Base-by-base conservation (phyloP, 2,113 vertebrate species). In the Pluvianellus socialis region DNA sequence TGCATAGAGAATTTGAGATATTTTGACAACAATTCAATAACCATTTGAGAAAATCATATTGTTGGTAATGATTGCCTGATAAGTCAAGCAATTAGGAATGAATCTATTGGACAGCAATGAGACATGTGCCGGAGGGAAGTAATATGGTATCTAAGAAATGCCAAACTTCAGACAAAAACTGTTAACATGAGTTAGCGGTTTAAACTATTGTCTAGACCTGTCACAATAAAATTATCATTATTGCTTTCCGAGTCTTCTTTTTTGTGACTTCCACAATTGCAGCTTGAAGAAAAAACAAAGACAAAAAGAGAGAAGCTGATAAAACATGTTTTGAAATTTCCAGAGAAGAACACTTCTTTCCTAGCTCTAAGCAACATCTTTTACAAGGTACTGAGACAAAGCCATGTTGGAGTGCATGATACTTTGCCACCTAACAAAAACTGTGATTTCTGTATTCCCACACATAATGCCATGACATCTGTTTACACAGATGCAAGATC, bases 21-120 rank as follows among this genome's bases (percentile, higher is more conserved):
- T 86, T 95, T 72, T 86, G 67, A 95, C 44, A 71, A 75, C 35
- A 91, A 94, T 18, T 93, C 93, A 84, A 82, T 92, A 94, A 58
- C 21, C 30, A 86, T 94, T 96, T 95, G 44, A 95, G 72, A 92
- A 77, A 95, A 62, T 76, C 16, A 35, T 93, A n/a, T 73, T 82
- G 79, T 45, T 66, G 58, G n/a, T 79, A 96, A 95, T 2, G 55
- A 97, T 53, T 84, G 50, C 11, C 24, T 63, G 27, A n/a, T 86
- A 75, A 96, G 49, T 86, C 65, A 91, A 74, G 40, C 30, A 96
- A 91, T 90, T 96, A 91, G 72, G 66, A 94, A 72, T 90, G 1
- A 85, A 91, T 24, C 44, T 87, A 59, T 68, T 56, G 19, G 19
- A 86, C 32, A 94, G 53, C 95, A 88, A 95, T 70, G 13, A 96